Conservation (phyloP, 2,113 vertebrate species). For the Sinocyclocheilus maitianheensis region DNA sequence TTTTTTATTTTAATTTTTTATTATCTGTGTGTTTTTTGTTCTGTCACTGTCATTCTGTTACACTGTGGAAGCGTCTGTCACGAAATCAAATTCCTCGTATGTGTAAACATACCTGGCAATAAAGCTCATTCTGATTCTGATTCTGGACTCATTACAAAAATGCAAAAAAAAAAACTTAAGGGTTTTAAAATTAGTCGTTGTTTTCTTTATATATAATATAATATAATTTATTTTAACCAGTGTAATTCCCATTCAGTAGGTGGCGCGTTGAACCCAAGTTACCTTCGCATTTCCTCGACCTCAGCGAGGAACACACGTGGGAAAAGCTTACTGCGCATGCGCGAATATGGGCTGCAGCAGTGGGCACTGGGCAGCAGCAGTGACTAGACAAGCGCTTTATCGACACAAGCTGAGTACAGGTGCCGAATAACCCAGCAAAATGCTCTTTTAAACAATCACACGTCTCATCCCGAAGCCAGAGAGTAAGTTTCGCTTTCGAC, state of each 20-base stretch:
- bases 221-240: background rate
- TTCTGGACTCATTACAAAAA: background rate
- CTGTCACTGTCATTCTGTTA: too few species aligned
- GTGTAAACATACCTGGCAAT: too few species aligned
- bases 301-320: constrained; percentile 51
- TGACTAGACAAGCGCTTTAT: constrained; percentile 51
- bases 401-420: constrained; percentile 31
- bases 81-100: too few species aligned
- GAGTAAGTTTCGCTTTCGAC: constrained; percentile 46
- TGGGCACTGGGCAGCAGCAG: constrained; percentile 46
- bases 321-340: constrained; percentile 45
- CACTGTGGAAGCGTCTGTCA: too few species aligned
- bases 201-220: background rate
- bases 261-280: constrained; percentile 24
- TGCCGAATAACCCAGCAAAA: constrained; percentile 50
- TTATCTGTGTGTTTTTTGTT: too few species aligned
- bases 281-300: background rate
- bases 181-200: too few species aligned
- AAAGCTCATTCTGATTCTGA: too few species aligned
- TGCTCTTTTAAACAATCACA: constrained; percentile 43
- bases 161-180: background rate
- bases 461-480: constrained; percentile 28
- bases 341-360: constrained; percentile 37
- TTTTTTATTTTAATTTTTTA: too few species aligned
- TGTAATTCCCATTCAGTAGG: constrained; percentile 36